Evolutionary conservation across 92 coral and sea anemone genomes (phyloP).

Genomic region (Zoanthus sansibaricus): DNA sequence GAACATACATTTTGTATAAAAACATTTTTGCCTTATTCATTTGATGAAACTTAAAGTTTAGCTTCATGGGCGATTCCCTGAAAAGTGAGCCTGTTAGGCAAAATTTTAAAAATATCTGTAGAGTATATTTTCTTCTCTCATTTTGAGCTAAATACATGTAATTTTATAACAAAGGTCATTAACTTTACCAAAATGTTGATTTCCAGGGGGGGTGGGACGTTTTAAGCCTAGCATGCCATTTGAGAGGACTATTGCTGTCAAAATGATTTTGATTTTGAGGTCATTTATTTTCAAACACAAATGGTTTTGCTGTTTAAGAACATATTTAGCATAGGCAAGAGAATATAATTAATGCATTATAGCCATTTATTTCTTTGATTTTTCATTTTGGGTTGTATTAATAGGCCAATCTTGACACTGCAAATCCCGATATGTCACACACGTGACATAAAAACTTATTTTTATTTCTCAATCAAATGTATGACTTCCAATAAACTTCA

Average conservation of each 20-base stretch:
- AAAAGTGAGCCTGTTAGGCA: slow-evolving; percentile 9
- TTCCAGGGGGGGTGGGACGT: slow-evolving; percentile 19
- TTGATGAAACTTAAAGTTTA: too few species aligned
- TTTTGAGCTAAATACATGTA: slow-evolving; percentile 12
- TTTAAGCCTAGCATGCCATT: slow-evolving; percentile 15
- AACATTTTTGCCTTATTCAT: too few species aligned
- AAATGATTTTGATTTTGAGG: slow-evolving; percentile 12
- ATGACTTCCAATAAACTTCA: slow-evolving; percentile 13
- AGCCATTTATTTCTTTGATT: slow-evolving; percentile 12
- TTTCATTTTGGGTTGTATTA: slow-evolving; percentile 12
- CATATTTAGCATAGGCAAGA: slow-evolving; percentile 14
- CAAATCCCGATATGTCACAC: slow-evolving; percentile 16
- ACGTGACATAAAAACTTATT: slow-evolving; percentile 12
- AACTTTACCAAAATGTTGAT: slow-evolving; percentile 12
- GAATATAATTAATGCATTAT: slow-evolving; percentile 10
- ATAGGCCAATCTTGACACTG: slow-evolving; percentile 16
- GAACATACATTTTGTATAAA: too few species aligned
- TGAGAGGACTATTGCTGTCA: slow-evolving; percentile 16
- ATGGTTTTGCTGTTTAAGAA: slow-evolving; percentile 13
- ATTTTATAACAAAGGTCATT: slow-evolving; percentile 6
- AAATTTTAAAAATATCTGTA: slow-evolving; percentile 3
- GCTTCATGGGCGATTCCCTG: neutral
- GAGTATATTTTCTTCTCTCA: slow-evolving; percentile 11
- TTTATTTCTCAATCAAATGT: slow-evolving; percentile 11
- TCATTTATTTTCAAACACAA: slow-evolving; percentile 11